These are phyloP conservation scores for Pogonophryne albipinna DNA, from an alignment of 2,797 vertebrate species.

Conservation along the genomic window DNA sequence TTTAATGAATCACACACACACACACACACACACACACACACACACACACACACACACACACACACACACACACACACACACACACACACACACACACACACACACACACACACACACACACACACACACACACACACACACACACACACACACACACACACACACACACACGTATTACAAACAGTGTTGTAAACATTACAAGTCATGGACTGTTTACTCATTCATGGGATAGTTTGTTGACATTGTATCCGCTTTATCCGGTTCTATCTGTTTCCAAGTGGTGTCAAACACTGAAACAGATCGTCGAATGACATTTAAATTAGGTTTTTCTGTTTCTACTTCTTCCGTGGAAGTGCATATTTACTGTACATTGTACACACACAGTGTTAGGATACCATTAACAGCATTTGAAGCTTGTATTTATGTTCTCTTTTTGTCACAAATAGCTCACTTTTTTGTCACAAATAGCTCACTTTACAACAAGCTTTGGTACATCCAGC, in stretches of 20 bases:
- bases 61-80: slow-evolving; percentile 17
- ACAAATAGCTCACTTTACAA: not conserved
- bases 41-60: slow-evolving; percentile 4
- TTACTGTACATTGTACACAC: no score
- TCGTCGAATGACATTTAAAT: no score
- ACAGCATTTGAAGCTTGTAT: not conserved
- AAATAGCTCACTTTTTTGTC: not conserved
- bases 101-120: not conserved
- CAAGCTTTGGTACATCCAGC: no score
- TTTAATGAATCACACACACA: slow-evolving; percentile 43
- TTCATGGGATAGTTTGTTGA: not conserved
- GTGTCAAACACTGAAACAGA: no score
- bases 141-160: no score
- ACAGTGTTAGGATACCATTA: not conserved
- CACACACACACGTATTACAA: no score
- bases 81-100: not conserved
- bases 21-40: slow-evolving; percentile 1
- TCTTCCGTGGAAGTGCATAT: no score
- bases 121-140: no score
- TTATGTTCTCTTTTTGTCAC: not conserved
- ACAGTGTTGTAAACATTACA: not conserved
- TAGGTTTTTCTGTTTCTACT: no score
- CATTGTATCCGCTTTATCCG: no score
- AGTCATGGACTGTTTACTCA: not conserved
- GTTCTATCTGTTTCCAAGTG: no score